A percentile compares a stretch with the other conserved stretches of the same genome.
Evolutionary conservation across 2,113 vertebrate genomes (phyloP).

Genomic region (Erythrocercus mccallii): DNA sequence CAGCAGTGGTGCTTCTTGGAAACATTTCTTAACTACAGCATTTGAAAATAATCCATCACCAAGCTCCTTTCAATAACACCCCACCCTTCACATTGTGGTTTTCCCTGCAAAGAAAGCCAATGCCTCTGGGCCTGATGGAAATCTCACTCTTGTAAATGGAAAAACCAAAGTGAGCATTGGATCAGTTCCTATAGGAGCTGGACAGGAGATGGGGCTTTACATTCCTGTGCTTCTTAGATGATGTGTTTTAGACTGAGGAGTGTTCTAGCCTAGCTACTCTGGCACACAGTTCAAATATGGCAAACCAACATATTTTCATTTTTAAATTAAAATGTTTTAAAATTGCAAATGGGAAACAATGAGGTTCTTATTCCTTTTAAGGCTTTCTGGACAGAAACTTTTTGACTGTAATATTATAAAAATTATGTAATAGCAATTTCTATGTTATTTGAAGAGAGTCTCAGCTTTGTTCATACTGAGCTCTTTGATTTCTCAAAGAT

Average conservation of each 20-base stretch:
- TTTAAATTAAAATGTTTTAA: neutral
- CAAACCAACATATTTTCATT: neutral
- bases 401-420: neutral
- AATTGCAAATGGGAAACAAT: neutral
- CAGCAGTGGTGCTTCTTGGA: neutral
- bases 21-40: neutral
- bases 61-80: neutral
- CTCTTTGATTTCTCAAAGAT: neutral
- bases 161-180: slow-evolving; percentile 45
- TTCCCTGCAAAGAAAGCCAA: neutral
- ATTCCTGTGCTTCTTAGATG: neutral
- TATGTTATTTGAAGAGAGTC: neutral
- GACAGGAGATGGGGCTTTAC: neutral
- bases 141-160: slow-evolving; percentile 22
- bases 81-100: slow-evolving; percentile 30
- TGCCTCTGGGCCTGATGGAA: neutral
- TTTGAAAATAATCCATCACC: slow-evolving; percentile 20
- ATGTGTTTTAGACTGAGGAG: neutral
- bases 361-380: neutral
- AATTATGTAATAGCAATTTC: neutral
- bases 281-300: neutral
- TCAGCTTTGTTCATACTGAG: neutral
- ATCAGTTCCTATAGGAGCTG: neutral
- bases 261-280: neutral
- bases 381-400: neutral